Percentiles rank a stretch among this genome's conserved stretches.
These are phyloP conservation scores for Zosterops borbonicus DNA, from an alignment of 2,113 vertebrate genomes.

Conservation along the genomic window DNA sequence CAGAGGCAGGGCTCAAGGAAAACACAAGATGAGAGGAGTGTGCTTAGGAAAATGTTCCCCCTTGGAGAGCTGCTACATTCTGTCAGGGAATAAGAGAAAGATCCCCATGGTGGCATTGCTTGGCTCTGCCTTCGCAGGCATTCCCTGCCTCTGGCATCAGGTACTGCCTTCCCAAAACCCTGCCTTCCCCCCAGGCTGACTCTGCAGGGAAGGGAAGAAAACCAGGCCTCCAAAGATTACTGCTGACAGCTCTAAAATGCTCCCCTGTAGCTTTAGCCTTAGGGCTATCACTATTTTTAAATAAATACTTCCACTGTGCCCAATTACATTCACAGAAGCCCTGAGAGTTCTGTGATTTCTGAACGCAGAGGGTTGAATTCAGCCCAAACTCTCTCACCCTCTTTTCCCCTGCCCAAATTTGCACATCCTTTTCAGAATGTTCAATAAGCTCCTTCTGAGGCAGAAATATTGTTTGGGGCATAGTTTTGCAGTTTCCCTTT, in stretches of 20 bases:
- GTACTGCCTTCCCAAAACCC: background rate
- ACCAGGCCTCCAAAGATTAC: background rate
- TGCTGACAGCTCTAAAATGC: background rate
- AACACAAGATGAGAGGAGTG: background rate
- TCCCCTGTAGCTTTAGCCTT: background rate
- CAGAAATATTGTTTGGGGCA: constrained; percentile 42
- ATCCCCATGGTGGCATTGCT: background rate
- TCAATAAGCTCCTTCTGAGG: constrained; percentile 44
- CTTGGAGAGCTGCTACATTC: background rate
- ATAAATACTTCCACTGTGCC: background rate
- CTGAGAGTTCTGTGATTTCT: background rate
- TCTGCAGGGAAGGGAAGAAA: background rate
- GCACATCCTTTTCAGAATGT: background rate
- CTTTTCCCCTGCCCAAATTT: background rate
- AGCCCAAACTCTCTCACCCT: background rate
- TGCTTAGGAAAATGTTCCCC: background rate
- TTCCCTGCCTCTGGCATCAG: background rate
- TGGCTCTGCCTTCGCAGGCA: background rate
- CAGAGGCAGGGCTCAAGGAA: background rate
- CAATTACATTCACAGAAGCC: background rate
- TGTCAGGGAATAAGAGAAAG: background rate
- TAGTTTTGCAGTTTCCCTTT: constrained; percentile 14
- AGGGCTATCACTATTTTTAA: background rate
- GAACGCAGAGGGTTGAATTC: background rate
- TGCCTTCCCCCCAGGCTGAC: background rate